Evolutionary conservation across 2,113 vertebrate genomes (phyloP).

Genomic region (Neopipo cinnamomea): DNA sequence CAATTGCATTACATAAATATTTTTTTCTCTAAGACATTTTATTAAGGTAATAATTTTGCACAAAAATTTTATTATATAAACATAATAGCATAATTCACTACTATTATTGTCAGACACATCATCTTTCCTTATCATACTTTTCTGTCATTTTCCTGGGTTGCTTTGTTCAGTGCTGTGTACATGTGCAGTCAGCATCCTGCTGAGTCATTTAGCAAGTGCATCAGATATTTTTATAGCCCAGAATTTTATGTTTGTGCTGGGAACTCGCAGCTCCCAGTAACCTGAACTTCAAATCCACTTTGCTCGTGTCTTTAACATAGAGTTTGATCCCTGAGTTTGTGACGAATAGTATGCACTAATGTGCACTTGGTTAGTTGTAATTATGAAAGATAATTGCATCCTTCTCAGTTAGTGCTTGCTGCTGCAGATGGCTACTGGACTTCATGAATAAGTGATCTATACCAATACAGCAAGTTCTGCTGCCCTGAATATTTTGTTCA

Average conservation of each 20-base stretch:
- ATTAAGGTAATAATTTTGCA: not conserved
- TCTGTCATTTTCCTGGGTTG: not conserved
- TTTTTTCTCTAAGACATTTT: not conserved
- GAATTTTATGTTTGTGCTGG: not conserved
- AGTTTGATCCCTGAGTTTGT: constrained; percentile 13
- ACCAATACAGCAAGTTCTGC: not conserved
- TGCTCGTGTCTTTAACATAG: not conserved
- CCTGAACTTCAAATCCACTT: not conserved
- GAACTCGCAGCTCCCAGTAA: not conserved
- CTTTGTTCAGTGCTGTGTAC: not conserved
- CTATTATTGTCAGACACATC: not conserved
- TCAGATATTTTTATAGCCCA: not conserved
- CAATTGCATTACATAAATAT: not conserved
- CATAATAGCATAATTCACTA: not conserved
- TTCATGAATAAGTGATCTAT: constrained; percentile 38
- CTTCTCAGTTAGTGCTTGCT: not conserved
- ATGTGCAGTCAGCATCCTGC: not conserved
- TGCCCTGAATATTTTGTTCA: not conserved
- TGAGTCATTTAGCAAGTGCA: constrained; percentile 32
- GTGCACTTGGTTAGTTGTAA: not conserved
- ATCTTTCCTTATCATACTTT: not conserved
- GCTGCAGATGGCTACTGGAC: constrained; percentile 27
- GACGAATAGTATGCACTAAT: not conserved
- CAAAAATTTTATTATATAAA: not conserved
- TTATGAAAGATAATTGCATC: constrained; percentile 33